Evolutionary conservation across 2,888 invertebrate genomes (phyloP), one percentile per base, ranked within the genome.

Genomic region (Sinodicranocentrus sp.): DNA sequence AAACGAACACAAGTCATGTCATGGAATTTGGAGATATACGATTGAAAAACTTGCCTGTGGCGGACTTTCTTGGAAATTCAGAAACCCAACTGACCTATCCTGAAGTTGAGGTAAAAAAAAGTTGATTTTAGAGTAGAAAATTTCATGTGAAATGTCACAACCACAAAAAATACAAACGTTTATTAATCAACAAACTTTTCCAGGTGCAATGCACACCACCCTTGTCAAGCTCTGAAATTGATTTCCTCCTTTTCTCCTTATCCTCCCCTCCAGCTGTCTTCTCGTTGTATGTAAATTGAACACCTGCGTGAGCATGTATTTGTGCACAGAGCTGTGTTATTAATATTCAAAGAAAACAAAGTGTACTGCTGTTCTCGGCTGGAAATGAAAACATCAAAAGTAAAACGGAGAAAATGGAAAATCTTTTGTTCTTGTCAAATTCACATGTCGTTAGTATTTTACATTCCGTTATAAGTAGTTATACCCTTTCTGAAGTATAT

Each of bases 1-100:
- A 92, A 88, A 93, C 93, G 5, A 92, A 92, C 89, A 91, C 91
- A n/a, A 93, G 93, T 76, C 92, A 93, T 89, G 93, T 93, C 3
- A 90, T 90, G 90, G 91, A 93, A 88, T 93, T 91, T 90, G 93
- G 93, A 67, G 92, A 93, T 88, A 84, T 90, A 15, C 88, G 89
- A 59, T 85, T 91, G 17, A 89, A 90, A 33, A 73, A 84, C 52
- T 87, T 89, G 44, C 89, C 89, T 57, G 88, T 90, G 1, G 87
- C 89, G 2, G 87, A 90, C 15, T 89, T 90, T 75, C 85, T 90
- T 6, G 90, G 90, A 52, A 57, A 73, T 39, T 63, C 85, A 19
- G 52, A 75, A 26, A 72, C 82, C 15, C 76, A 44, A 39, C 72
- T 86, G 76, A 57, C 39, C 33, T 73, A 82, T 28, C 82, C 83